Percentiles rank a stretch among this genome's conserved stretches.
phyloP scores from a whole-genome alignment of 2,888 invertebrate species.

The Cinara cedri region DNA sequence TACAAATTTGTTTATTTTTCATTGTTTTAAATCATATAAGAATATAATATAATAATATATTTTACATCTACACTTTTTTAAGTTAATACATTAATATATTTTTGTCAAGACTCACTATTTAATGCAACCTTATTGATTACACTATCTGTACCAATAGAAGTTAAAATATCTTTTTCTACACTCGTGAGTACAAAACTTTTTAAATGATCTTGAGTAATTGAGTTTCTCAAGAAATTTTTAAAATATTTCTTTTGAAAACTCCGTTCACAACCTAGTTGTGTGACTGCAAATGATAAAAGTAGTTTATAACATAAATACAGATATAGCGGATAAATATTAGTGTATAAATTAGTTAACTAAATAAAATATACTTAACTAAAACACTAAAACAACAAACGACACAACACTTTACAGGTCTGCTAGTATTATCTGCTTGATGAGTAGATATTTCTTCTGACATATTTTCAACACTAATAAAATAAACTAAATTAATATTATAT shows the following conservation, averaged over 20 bases:
- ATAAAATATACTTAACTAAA: conserved; percentile 13
- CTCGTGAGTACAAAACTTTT: background rate
- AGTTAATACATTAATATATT: background rate
- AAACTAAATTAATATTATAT: background rate
- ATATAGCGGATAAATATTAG: background rate
- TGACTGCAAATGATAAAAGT: conserved; percentile 2
- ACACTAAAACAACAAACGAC: background rate
- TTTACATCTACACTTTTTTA: conserved; percentile 2
- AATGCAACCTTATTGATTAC: background rate
- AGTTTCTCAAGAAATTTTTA: background rate
- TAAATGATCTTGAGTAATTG: background rate
- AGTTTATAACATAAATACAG: conserved; percentile 9
- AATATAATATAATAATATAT: background rate
- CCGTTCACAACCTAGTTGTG: background rate
- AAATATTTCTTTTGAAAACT: conserved; percentile 8
- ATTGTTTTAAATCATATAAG: background rate
- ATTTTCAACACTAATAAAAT: background rate
- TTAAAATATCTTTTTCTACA: conserved; percentile 13
- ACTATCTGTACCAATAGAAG: background rate
- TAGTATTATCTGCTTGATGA: conserved; percentile 10
- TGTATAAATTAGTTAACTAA: no score
- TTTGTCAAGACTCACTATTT: conserved; percentile 11
- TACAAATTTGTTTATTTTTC: conserved; percentile 1
- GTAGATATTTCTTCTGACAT: conserved; percentile 7
- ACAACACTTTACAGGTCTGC: background rate